Evolutionary conservation across 1,140 invertebrate genomes (phyloP), one percentile per base, ranked within the genome.

Genomic region (Drosophila jambulina): DNA sequence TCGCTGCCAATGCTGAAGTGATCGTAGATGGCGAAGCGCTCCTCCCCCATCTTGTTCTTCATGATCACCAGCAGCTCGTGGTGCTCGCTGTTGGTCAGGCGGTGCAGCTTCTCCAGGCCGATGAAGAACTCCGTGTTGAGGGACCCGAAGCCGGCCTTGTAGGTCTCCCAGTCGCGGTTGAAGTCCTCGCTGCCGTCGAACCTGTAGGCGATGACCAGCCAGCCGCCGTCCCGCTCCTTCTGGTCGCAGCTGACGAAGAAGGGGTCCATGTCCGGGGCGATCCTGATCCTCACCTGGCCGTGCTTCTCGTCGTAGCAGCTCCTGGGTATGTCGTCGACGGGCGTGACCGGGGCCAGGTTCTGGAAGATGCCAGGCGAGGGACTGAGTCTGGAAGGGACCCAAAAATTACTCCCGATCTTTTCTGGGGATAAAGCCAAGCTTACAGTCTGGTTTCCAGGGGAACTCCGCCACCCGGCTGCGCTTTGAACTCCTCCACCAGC

Each of bases 1-100:
- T 96, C 95, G 19, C 93, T 93, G 21, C 94, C 94, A 43, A 97
- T 93, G 13, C 94, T 94, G 78, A 97, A 97, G 23, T 94, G 93
- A 12, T 94, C 93, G 84, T 96, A 97, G 15, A 92, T 83, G 3
- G 95, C 96, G 36, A 93, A 94, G 15, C 93, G 94, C 27, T 93
- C 93, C 45, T 93, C 93, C 0, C 92, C 85, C 17, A 93, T 80
- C 45, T 95, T 93, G 48, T 96, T 95, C 69, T 94, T 93, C 92
- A 97, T 92, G 43, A 96, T 94, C 21, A 97, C 94, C 25, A 94
- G 85, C 23, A 96, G 81, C 60, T 95, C 94, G 51, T 95, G 94
- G n/a, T 94, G 91, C 61, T 93, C 94, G 59, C 94, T 93, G 51
- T 93, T 94, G 2, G 95, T 95, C 23, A 95, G 72, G 8, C 91